Evolutionary conservation across 2,888 invertebrate species (phyloP), one percentile per base, ranked within the genome.

Genomic region (Eupeodes luniger): DNA sequence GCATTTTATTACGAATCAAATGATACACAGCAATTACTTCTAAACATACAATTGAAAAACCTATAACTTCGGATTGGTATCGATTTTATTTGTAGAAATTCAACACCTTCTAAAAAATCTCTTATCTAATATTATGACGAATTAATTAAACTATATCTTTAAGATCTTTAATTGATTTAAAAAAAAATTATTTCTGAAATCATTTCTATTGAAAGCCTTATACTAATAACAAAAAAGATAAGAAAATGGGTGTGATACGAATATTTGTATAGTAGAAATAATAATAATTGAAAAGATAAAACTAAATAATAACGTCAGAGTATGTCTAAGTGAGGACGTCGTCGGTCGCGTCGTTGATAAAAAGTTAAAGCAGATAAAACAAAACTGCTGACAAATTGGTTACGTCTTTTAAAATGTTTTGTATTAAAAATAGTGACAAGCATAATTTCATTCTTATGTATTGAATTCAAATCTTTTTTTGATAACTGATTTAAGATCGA

Each of bases 361-460:
- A 9, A 19, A 16, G 5, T 7, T 55, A 10, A 19, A 2, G 5
- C 16, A 19, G 16, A 62, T 62, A 12, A 62, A 16, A 19, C 16
- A 55, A 19, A 62, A 44, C 11, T 44, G 62, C 44, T 44, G 62
- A 62, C n/a, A n/a, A 40, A 62, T 62, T 62, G 40, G 10, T n/a
- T 62, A 44, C 62, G 16, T 44, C 62, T 40, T 62, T 6, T 3
- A 19, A 10, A 62, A 10, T 40, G 27, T 27, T 27, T 27, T 27
- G 27, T 27, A 16, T 16, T 62, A 16, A 3, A 44, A 19, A 44
- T 10, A 40, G 19, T 62, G 62, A 62, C 44, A 19, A 5, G 16
- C 40, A 62, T 5, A 61, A 40, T 10, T 27, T 6, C 27, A 57
- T 55, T 19, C 11, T 27, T 57, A 27, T 9, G 9, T 7, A 40